Evolutionary conservation across 2,888 invertebrate species (phyloP), one percentile per base, ranked within the genome.

Genomic region (Himalopsyche kuldschensis): DNA sequence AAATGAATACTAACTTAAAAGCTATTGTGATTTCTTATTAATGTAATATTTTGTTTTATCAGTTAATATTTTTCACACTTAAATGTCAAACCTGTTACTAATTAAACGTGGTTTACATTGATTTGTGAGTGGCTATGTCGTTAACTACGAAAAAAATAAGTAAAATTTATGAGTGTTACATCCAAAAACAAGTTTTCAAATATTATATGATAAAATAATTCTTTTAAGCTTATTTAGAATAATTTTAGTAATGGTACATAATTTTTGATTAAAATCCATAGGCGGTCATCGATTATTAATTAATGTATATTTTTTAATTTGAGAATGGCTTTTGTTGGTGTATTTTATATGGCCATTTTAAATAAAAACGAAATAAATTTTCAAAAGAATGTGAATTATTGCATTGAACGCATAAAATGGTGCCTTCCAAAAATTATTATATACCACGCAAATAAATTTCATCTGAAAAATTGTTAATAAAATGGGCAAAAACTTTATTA

Each of bases 11-110:
- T 41, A 41, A 41, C 10, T 8, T 2, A 41, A 10, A 41, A 41
- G 3, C 15, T 41, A 41, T 41, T 41, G 41, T 41, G 15, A 15
- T 41, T 41, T 15, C 15, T 41, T 41, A 20, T 27, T n/a, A n/a
- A 78, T 78, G 48, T 41, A 41, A 47, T 20, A 32, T 32, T 20
- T 20, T 47, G 47, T 10, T 47, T 24, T 55, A 20, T 20, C 20
- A 55, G n/a, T 8, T 20, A 11, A 30, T 79, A 55, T 55, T 79
- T 55, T 79, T 79, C 15, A 31, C 47, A 82, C 79, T 82, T 82
- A 24, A 55, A 20, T 55, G 55, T 55, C 55, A 55, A 55, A 55
- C n/a, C 20, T 55, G 55, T 55, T 55, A 24, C 55, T 55, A 55
- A 55, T 55, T 55, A 20, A 20, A 55, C 24, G 55, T 55, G n/a